Conservation (phyloP, 2,113 vertebrate genomes). For the Athene cunicularia region DNA sequence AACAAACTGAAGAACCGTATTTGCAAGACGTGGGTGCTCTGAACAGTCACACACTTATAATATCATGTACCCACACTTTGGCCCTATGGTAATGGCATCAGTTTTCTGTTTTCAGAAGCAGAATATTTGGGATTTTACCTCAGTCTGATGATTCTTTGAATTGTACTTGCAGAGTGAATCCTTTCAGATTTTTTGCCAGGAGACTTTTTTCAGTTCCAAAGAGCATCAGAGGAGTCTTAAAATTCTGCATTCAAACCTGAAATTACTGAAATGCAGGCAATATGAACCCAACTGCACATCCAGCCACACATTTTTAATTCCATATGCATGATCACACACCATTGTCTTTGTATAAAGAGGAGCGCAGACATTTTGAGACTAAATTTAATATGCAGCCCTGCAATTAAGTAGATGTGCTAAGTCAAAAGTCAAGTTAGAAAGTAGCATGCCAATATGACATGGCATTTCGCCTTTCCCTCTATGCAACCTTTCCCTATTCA, state of each 20-base stretch:
- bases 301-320: neutral
- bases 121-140: neutral
- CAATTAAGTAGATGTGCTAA: neutral
- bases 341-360: neutral
- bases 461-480: neutral
- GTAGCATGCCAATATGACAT: neutral
- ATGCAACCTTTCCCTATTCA: neutral
- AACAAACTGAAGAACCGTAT: neutral
- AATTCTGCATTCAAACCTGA: neutral
- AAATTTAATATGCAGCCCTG: neutral
- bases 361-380: neutral
- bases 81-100: neutral
- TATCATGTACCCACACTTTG: neutral
- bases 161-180: neutral
- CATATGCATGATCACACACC: neutral
- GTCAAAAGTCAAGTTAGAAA: constrained; percentile 12
- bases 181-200: neutral
- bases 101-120: neutral
- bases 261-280: neutral
- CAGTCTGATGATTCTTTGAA: neutral
- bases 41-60: neutral
- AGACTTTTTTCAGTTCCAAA: neutral
- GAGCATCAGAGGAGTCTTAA: neutral
- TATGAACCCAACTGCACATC: neutral
- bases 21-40: neutral